These are phyloP conservation scores for Lemur catta DNA, from an alignment of 2,797 vertebrate species.

Conservation along the genomic window DNA sequence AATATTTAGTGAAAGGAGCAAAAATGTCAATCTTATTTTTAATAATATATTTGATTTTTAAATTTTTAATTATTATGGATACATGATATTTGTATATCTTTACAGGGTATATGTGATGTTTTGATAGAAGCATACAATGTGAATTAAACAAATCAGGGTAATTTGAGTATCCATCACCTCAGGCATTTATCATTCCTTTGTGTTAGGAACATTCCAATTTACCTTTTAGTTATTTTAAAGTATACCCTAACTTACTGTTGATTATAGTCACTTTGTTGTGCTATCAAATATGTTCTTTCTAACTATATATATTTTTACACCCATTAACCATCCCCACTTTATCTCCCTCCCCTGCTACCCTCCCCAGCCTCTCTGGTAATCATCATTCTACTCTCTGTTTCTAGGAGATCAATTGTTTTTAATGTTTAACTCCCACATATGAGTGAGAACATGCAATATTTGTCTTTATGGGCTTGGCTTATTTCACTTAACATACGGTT, in stretches of 20 bases:
- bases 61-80: neutral
- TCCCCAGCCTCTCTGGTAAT: neutral
- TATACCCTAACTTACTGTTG: neutral
- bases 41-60: neutral
- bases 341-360: neutral
- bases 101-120: neutral
- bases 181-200: neutral
- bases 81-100: neutral
- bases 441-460: neutral
- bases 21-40: neutral
- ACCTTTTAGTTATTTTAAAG: neutral
- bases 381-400: neutral
- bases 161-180: neutral
- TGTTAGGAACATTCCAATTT: neutral
- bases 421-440: neutral
- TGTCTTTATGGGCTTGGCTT: neutral
- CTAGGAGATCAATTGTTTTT: neutral
- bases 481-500: neutral
- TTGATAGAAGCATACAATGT: neutral
- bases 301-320: neutral
- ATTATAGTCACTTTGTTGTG: neutral
- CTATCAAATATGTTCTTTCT: neutral
- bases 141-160: neutral
- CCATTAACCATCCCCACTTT: neutral
- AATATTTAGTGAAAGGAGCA: neutral